A percentile compares a stretch with the other conserved stretches of the same genome.
These are phyloP conservation scores for Pachyuromys duprasi DNA, from an alignment of 2,797 vertebrate species.

Conservation along the genomic window DNA sequence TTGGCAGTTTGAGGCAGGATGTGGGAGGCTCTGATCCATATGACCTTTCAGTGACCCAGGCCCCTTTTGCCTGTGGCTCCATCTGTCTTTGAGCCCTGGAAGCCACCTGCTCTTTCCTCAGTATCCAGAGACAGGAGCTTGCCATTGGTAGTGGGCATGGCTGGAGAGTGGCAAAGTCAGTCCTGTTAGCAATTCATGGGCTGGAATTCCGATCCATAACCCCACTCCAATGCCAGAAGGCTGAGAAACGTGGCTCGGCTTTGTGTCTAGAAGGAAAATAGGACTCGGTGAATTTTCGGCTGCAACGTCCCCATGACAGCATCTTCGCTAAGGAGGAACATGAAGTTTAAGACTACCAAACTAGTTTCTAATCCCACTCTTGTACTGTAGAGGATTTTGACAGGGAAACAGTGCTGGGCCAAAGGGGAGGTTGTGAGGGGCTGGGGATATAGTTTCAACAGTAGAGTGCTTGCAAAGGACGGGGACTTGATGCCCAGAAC, in stretches of 20 bases:
- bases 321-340: neutral
- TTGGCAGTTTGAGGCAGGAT: neutral
- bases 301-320: too few relatives aligned
- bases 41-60: neutral
- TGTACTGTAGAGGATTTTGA: neutral
- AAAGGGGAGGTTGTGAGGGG: neutral
- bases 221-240: neutral
- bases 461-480: neutral
- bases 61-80: neutral
- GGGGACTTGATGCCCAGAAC: neutral
- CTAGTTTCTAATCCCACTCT: neutral
- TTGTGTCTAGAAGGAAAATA: neutral
- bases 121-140: neutral
- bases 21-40: neutral
- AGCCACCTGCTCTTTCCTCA: neutral
- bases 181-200: neutral
- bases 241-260: neutral
- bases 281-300: fast-evolving
- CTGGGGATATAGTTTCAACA: neutral
- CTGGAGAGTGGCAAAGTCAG: neutral
- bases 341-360: neutral
- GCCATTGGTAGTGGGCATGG: fast-evolving
- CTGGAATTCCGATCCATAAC: neutral
- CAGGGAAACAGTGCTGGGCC: neutral
- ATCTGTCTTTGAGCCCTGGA: neutral